Evolutionary conservation across 2,113 vertebrate species (phyloP), one percentile per base, ranked within the genome.

Genomic region (Aptenodytes forsteri): DNA sequence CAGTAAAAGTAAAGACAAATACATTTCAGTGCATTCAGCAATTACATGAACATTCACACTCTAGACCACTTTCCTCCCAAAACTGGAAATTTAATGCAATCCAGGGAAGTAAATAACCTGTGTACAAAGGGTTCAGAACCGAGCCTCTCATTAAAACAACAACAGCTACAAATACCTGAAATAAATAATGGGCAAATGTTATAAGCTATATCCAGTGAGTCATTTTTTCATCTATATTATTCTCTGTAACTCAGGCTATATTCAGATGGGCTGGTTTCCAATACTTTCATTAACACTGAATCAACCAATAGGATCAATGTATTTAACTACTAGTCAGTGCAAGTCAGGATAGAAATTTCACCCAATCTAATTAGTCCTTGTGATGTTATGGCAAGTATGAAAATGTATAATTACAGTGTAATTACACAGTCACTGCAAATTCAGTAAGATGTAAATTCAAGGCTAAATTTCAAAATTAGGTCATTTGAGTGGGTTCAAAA

Each of bases 381-480:
- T 81, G 78, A 88, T 97, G 89, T 85, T 96, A 90, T 59, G 79
- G 96, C 96, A 93, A 92, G 91, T 83, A 92, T 85, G 81, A 82
- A 95, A 97, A 95, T 77, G 84, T 80, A 83, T 96, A 97, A 97
- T 93, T 97, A 81, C 91, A 80, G 59, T 71, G 94, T 88, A 97
- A 96, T 96, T 95, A 94, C 71, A 88, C 32, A 55, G 78, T 15
- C 81, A 73, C 59, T 3, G 16, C 69, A 86, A 90, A 94, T 30
- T 67, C 64, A 79, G 81, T 76, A 90, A 88, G 75, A 86, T 80
- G 89, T 54, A 94, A 94, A 96, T 97, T 93, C 95, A 64, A 75
- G 95, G 89, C 89, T 97, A 88, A 95, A 96, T 97, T 96, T 96
- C 91, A 94, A 93, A 96, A 89, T 2, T 73, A 71, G 89, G 59